phyloP scores from a whole-genome alignment of 2,888 invertebrate species.

The Phlogophora meticulosa region DNA sequence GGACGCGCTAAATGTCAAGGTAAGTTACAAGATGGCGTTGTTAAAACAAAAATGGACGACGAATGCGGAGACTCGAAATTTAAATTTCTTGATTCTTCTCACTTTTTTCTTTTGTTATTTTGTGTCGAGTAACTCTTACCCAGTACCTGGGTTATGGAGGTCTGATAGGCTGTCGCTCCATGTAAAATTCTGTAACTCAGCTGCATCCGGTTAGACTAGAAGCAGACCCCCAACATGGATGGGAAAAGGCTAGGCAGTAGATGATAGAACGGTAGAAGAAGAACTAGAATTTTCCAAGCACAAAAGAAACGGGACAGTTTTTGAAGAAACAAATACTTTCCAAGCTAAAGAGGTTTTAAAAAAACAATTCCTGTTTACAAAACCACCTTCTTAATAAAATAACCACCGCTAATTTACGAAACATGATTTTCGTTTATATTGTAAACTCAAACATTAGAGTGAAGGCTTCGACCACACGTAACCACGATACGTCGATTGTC shows the following conservation, averaged over 20 bases:
- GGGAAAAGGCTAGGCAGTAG: too few relatives aligned
- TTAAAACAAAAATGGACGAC: slow-evolving; percentile 73
- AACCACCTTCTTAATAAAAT: slow-evolving; percentile 23
- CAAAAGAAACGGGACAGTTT: neutral
- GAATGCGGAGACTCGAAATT: slow-evolving; percentile 54
- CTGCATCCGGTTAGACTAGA: too few relatives aligned
- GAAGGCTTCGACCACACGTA: slow-evolving; percentile 56
- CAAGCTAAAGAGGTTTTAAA: neutral
- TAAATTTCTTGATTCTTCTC: slow-evolving; percentile 35
- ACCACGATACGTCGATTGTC: slow-evolving; percentile 41
- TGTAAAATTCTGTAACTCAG: too few relatives aligned
- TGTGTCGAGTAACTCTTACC: too few relatives aligned
- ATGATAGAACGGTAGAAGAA: neutral
- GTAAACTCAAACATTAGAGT: slow-evolving; percentile 55
- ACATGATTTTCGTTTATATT: slow-evolving; percentile 51
- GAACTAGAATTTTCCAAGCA: neutral
- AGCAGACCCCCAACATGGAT: too few relatives aligned
- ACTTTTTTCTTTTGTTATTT: slow-evolving; percentile 10
- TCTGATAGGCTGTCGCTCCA: too few relatives aligned
- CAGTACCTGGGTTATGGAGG: neutral
- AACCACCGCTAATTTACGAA: slow-evolving; percentile 51
- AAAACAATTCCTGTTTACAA: slow-evolving; percentile 2
- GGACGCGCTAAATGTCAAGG: slow-evolving; percentile 85
- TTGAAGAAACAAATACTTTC: neutral
- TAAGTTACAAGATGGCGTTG: slow-evolving; percentile 76